A percentile compares a stretch with the other conserved stretches of the same genome.
phyloP scores from a whole-genome alignment of 2,113 vertebrate genomes.

The Neopipo cinnamomea region DNA sequence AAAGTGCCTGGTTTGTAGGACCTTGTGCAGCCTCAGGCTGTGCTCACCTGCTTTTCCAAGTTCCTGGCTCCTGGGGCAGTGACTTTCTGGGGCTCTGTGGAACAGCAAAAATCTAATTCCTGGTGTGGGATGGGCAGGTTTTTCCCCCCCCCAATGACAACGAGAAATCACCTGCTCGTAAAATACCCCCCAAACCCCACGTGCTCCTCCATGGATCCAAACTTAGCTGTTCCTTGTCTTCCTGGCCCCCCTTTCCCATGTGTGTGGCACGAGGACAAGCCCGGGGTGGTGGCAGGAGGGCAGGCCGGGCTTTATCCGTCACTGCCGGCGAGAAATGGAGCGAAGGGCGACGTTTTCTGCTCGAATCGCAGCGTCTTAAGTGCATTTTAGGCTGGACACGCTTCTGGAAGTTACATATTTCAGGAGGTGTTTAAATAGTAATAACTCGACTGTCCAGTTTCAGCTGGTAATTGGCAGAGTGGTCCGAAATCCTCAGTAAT shows the following conservation, averaged over 20 bases:
- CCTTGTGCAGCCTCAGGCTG: not conserved
- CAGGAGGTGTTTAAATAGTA: not conserved
- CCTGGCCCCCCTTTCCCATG: accelerated
- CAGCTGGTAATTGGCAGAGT: not conserved
- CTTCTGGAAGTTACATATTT: not conserved
- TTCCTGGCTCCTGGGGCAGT: not conserved
- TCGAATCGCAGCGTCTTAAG: not conserved
- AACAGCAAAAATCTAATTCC: not conserved
- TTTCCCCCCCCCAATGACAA: not conserved
- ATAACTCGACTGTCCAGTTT: not conserved
- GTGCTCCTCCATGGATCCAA: accelerated
- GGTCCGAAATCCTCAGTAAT: not conserved
- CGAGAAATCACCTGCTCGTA: not conserved
- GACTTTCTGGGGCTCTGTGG: not conserved
- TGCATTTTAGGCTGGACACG: not conserved
- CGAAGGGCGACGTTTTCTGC: not conserved
- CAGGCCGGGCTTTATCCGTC: not conserved
- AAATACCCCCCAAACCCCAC: not conserved
- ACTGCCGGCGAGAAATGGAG: not conserved
- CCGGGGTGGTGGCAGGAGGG: not conserved
- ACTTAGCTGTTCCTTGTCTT: not conserved
- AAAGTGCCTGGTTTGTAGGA: not conserved
- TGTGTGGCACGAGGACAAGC: not conserved
- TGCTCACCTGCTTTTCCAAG: not conserved
- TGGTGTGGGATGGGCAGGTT: no score